Evolutionary conservation across 2,888 invertebrate genomes (phyloP).

Genomic region (Ernsta delagoae): DNA sequence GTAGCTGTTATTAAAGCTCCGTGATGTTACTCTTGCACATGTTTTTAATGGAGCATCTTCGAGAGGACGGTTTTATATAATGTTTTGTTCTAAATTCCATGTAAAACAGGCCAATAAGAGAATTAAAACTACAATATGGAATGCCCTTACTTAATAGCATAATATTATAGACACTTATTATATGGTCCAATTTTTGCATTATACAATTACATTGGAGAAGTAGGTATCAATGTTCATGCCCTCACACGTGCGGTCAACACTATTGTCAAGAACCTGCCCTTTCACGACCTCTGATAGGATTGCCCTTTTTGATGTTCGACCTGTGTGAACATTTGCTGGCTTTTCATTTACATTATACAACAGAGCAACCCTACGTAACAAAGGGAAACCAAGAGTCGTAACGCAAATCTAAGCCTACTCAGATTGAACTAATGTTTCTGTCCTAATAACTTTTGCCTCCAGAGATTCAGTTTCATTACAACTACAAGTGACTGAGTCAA

Average conservation of each 20-base stretch:
- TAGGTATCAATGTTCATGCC: no score
- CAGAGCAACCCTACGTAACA: neutral
- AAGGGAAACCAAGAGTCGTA: neutral
- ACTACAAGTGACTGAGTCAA: neutral
- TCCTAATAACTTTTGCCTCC: neutral
- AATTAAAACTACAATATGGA: no score
- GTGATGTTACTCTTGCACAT: neutral
- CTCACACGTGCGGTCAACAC: neutral
- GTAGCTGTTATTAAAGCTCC: neutral
- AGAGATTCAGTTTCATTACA: neutral
- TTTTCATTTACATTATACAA: no score
- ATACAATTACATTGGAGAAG: no score
- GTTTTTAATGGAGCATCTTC: neutral
- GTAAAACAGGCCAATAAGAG: no score
- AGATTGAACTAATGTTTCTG: neutral
- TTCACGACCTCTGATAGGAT: neutral
- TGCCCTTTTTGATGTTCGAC: neutral
- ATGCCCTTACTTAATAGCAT: no score
- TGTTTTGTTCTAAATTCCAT: neutral
- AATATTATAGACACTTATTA: no score
- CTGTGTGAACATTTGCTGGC: no score
- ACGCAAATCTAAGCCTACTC: neutral
- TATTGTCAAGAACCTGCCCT: neutral
- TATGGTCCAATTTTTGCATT: no score
- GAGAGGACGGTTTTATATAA: neutral